Evolutionary conservation across 2,888 invertebrate species (phyloP), one percentile per base, ranked within the genome.

Genomic region (Diadegma fenestrale): DNA sequence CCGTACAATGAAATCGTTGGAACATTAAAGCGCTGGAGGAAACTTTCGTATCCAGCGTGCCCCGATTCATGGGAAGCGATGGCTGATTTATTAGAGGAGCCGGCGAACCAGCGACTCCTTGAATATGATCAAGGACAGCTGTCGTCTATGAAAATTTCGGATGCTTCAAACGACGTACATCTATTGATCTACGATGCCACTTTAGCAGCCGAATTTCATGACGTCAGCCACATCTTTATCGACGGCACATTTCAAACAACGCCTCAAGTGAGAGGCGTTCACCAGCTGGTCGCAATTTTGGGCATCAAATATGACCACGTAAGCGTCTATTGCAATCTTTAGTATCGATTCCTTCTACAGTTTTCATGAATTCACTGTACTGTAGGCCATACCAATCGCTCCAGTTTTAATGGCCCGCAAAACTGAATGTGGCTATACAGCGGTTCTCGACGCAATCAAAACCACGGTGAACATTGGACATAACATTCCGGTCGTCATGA

Each of bases 241-340:
- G 85, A 82, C 37, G 85, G 45, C 0, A 85, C 79, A 1, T 82
- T 82, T 48, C 58, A 82, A 63, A 63, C 51, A 6, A 75, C 66
- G 22, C 82, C 85, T 10, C 61, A 45, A 12, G 17, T n/a, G n/a
- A n/a, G n/a, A n/a, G n/a, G n/a, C n/a, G n/a, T n/a, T n/a, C n/a
- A n/a, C 51, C 54, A 71, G 37, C 48, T 85, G 8, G 10, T 85
- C 22, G 41, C 76, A 10, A n/a, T 85, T 12, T 43, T 85, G 8
- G 85, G 80, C 12, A 33, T 80, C n/a, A n/a, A 45, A n/a, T 71
- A 69, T 76, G 76, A 69, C 30, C 76, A 81, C 8, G 75, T 81
- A n/a, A 76, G 75, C 69, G 51, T 17, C 63, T 22, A 51, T 66
- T 30, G n/a, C 51, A 51, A 51, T 19, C 51, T 4, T 10, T 33